Base-by-base conservation (phyloP, 2,113 vertebrate species). In the Lepus americanus region DNA sequence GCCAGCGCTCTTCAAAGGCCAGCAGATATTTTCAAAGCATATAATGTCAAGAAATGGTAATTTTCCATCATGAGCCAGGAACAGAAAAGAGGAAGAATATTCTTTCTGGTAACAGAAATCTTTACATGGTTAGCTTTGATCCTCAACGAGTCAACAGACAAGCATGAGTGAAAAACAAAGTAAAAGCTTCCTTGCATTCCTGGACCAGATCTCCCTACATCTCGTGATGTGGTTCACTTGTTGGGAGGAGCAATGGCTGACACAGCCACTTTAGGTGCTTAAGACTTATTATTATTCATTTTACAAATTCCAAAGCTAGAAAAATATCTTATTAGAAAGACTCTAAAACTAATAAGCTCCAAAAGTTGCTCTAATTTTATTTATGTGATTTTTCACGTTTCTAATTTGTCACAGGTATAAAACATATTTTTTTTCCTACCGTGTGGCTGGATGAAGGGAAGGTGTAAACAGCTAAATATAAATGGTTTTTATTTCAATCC, bases 11-110 rank as follows among this genome's bases (percentile, higher is more conserved):
- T 85, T 66, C 63, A 11, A 25, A 64, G 19, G 13, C 78, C 63
- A 44, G 69, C 23, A 61, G 80, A 25, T 78, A 91, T 81, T 63
- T 83, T 84, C 95, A 16, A 97, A 95, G 80, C 27, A 69, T 11
- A 23, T 23, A 53, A 66, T 80, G 36, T 59, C 27, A 33, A 74
- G 86, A 61, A 31, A 78, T 2, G n/a, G 16, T 29, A 19, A 74
- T 70, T 70, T 87, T 78, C 92, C 13, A 59, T 20, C 79, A 61
- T 44, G 25, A 89, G 82, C 13, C 51, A 67, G 49, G 16, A 79
- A 85, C 5, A 84, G 72, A 51, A 92, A 53, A 44, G 63, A 81
- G n/a, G 1, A 73, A 31, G 83, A 73, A 82, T 17, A 19, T 13
- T 67, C 55, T 67, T 94, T 23, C 67, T 9, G 55, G 44, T 77